phyloP scores from a whole-genome alignment of 1,140 invertebrate species.

The Cyrtorhinus lividipennis region DNA sequence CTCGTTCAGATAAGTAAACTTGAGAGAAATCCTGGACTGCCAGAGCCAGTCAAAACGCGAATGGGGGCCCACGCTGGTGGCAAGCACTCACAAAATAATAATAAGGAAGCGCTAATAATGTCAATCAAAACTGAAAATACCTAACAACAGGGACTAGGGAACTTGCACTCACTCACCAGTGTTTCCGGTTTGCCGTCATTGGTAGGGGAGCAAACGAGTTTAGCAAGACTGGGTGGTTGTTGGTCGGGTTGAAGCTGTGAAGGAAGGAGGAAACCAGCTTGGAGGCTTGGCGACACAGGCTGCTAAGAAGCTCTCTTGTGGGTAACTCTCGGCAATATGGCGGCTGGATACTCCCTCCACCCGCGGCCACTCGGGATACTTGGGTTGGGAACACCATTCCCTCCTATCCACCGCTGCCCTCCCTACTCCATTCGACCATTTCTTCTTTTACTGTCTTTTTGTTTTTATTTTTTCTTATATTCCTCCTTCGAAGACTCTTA shows the following conservation, averaged over 20 bases:
- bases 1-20: too few species aligned
- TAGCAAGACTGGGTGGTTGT: neutral
- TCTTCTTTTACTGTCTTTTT: slow-evolving; percentile 1
- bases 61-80: neutral
- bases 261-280: slow-evolving; percentile 7
- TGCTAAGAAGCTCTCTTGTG: neutral
- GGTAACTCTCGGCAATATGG: slow-evolving; percentile 11
- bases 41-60: neutral
- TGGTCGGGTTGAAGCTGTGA: neutral
- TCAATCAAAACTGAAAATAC: neutral
- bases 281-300: neutral
- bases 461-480: neutral
- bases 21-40: neutral
- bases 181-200: slow-evolving; percentile 6
- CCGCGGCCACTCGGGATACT: too few species aligned
- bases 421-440: neutral
- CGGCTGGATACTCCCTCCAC: slow-evolving; percentile 15
- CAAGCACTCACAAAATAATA: neutral
- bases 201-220: slow-evolving; percentile 6
- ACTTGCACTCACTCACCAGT: slow-evolving; percentile 7
- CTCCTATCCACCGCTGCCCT: neutral
- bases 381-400: neutral
- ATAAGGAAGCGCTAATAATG: neutral
- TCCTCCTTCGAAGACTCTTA: neutral
- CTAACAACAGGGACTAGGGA: neutral